Percentiles rank a stretch among this genome's conserved stretches.
Conservation (phyloP, 2,113 vertebrate genomes). For the Odocoileus virginianus region DNA sequence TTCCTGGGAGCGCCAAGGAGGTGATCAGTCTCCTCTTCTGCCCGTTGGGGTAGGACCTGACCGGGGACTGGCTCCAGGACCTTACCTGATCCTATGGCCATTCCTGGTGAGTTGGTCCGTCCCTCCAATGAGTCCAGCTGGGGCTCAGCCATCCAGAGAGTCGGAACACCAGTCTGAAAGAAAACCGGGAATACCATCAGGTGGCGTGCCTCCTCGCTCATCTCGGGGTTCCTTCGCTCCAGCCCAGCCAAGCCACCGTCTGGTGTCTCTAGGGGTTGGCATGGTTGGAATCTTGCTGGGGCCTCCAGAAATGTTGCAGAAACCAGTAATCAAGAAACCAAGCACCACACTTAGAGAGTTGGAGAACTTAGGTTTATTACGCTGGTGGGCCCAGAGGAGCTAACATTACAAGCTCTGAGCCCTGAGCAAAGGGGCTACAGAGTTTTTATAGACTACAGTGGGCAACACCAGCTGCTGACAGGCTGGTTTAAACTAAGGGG, state of each 20-base stretch:
- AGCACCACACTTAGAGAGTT: not conserved
- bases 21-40: not conserved
- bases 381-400: not conserved
- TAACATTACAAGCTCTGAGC: not conserved
- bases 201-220: not conserved
- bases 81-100: not conserved
- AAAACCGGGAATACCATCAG: not conserved
- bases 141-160: not conserved
- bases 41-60: not conserved
- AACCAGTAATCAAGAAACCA: not conserved
- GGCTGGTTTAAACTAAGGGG: not conserved
- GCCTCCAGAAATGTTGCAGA: not conserved
- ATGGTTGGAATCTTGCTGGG: not conserved
- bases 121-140: not conserved
- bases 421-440: not conserved
- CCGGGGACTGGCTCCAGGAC: not conserved
- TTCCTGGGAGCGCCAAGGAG: not conserved
- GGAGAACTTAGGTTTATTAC: not conserved
- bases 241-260: not conserved
- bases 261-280: not conserved
- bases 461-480: not conserved
- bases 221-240: not conserved
- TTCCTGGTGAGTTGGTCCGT: not conserved
- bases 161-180: not conserved
- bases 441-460: not conserved